phyloP scores from a whole-genome alignment of 2,113 vertebrate species.

The Morphnarchus princeps region DNA sequence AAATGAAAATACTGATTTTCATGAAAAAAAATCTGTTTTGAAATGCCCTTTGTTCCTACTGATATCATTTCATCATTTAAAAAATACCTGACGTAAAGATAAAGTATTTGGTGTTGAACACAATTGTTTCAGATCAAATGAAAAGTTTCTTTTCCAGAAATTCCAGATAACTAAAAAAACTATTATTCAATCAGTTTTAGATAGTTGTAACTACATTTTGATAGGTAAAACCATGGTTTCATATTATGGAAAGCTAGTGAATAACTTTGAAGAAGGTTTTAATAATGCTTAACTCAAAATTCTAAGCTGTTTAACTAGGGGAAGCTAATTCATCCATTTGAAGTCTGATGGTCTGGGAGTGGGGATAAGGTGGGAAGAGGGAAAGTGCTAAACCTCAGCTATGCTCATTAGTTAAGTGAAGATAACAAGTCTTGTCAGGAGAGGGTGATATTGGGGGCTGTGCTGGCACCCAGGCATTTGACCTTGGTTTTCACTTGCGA shows the following conservation, averaged over 20 bases:
- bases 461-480: not conserved
- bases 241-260: not conserved
- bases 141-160: not conserved
- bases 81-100: not conserved
- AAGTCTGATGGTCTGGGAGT: not conserved
- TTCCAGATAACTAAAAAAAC: not conserved
- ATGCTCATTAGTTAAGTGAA: not conserved
- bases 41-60: not conserved
- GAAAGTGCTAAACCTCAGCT: not conserved
- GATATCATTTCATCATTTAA: not conserved
- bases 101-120: not conserved
- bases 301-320: not conserved
- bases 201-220: not conserved
- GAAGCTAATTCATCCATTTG: not conserved
- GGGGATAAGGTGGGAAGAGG: not conserved
- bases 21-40: not conserved
- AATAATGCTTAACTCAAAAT: not conserved
- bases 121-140: not conserved
- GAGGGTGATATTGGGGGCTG: not conserved
- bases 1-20: not conserved
- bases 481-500: not conserved
- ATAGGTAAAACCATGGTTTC: not conserved
- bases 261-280: not conserved
- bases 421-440: not conserved
- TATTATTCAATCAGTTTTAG: not conserved